These are phyloP conservation scores for Melanostigma gelatinosum DNA, from an alignment of 2,113 vertebrate genomes.

Conservation along the genomic window DNA sequence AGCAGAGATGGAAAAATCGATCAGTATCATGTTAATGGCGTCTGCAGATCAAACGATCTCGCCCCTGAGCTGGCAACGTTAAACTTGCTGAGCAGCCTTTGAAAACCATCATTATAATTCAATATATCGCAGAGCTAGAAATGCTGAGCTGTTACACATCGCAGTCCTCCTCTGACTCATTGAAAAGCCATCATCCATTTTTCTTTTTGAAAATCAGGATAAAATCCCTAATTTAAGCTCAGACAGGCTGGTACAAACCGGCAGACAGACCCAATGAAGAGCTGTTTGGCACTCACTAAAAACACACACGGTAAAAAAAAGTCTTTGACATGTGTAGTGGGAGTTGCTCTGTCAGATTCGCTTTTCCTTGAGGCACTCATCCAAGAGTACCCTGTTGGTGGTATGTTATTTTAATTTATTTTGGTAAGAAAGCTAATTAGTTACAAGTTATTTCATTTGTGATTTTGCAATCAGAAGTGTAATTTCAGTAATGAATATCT, in stretches of 20 bases:
- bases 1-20: constrained; percentile 76
- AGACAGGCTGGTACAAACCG: constrained; percentile 20
- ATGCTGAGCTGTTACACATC: constrained; percentile 33
- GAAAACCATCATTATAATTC: constrained; percentile 43
- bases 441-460: constrained; percentile 40
- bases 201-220: constrained; percentile 51
- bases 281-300: constrained; percentile 15
- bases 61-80: constrained; percentile 23
- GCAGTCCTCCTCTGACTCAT: constrained; percentile 38
- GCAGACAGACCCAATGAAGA: constrained; percentile 11
- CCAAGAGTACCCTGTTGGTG: constrained; percentile 43
- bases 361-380: constrained; percentile 44
- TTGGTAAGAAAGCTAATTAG: constrained; percentile 49
- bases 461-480: constrained; percentile 22
- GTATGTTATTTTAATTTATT: constrained; percentile 28
- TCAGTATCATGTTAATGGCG: constrained; percentile 55
- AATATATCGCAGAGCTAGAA: constrained; percentile 31
- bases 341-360: constrained; percentile 26
- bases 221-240: constrained; percentile 32
- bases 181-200: constrained; percentile 58
- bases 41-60: constrained; percentile 57
- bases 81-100: constrained; percentile 30
- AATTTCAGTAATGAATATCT: constrained; percentile 36
- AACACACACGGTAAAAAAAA: constrained; percentile 12
- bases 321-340: constrained; percentile 6